Evolutionary conservation across 2,113 vertebrate genomes (phyloP), one percentile per base, ranked within the genome.

Genomic region (Cyanocitta stelleri): DNA sequence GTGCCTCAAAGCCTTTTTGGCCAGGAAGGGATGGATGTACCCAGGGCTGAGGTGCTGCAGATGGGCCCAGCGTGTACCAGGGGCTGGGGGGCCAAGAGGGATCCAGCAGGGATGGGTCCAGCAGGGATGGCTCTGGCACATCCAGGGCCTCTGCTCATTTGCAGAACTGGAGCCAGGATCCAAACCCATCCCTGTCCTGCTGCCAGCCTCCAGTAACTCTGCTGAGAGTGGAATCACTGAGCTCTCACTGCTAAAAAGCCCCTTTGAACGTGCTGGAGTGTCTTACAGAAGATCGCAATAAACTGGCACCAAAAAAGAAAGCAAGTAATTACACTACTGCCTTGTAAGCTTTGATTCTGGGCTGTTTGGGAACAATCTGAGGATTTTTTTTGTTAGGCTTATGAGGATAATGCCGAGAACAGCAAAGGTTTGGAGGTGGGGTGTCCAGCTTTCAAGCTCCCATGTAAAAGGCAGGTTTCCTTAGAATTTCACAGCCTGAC

Each of bases 371-470:
- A 87, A 88, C 58, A 77, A 95, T 76, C 76, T 54, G 29, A 43
- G 37, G 68, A 64, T 58, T 87, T 96, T 95, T 78, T 93, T 80
- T 64, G 92, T 71, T 16, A 55, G 80, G 75, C 66, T 85, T 67
- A 52, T 7, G 59, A 83, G 93, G 41, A 77, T 80, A 93, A 90
- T 18, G 72, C 69, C 20, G 63, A 82, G 89, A 83, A 58, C 64
- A 89, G 93, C 90, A 77, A 83, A 95, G 91, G 73, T 48, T 85
- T 87, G 90, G 67, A 85, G 81, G 56, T 83, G 84, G 84, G 75
- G 90, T 90, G 89, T 85, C 95, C 23, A 32, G 62, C 87, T 97
- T 96, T 95, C 82, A 93, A 89, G 85, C 51, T 74, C 81, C 92
- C 63, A 14, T 67, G 76, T 73, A 48, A 76, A 95, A 93, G 33